These are phyloP conservation scores for Protula sp. DNA, from an alignment of 2,888 invertebrate genomes.

Conservation along the genomic window DNA sequence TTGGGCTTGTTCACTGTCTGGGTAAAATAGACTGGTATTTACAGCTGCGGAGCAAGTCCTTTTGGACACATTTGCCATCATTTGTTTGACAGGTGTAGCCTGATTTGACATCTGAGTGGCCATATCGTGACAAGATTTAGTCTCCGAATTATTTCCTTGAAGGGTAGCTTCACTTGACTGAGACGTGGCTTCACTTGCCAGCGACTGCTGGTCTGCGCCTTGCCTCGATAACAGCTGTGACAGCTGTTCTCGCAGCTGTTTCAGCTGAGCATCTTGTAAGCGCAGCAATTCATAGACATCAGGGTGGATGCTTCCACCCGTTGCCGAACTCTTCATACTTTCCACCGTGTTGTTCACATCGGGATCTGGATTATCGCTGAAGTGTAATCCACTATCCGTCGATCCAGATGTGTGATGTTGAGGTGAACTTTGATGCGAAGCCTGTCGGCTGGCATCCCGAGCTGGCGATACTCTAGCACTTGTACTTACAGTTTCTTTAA, in stretches of 20 bases:
- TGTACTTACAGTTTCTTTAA: too few species aligned
- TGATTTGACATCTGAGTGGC: neutral
- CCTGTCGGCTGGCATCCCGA: neutral
- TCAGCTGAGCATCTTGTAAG: constrained; percentile 44
- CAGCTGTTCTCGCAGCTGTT: constrained; percentile 44
- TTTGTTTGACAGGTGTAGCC: neutral
- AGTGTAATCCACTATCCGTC: constrained; percentile 14
- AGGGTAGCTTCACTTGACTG: neutral
- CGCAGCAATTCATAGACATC: constrained; percentile 41
- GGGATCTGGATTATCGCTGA: constrained; percentile 1
- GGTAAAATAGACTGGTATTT: constrained; percentile 29
- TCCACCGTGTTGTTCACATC: neutral
- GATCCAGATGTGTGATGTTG: constrained; percentile 4
- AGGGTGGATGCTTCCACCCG: constrained; percentile 20
- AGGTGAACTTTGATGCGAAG: neutral
- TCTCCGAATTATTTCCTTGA: neutral
- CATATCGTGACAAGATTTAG: neutral
- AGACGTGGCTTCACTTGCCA: neutral
- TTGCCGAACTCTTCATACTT: neutral
- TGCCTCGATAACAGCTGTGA: constrained; percentile 34
- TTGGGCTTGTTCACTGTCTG: neutral
- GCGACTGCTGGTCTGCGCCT: neutral
- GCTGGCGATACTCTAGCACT: neutral
- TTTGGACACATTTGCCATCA: neutral
- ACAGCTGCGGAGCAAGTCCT: constrained; percentile 28